Base-by-base conservation (phyloP, 1,140 invertebrate species). In the Zophobas morio region DNA sequence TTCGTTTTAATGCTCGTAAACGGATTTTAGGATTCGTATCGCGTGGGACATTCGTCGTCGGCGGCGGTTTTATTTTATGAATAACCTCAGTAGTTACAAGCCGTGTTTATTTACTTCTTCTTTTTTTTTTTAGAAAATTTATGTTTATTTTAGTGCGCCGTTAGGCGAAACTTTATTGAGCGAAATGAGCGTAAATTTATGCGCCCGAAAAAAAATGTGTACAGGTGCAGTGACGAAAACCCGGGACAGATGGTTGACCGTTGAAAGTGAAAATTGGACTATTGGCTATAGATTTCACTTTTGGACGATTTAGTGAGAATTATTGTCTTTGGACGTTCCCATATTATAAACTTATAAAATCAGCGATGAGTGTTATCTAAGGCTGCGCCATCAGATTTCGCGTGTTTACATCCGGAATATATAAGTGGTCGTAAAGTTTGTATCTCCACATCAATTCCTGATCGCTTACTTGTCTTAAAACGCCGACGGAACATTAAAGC, bases 1-100 rank as follows among this genome's bases (percentile, higher is more conserved):
- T 4, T 51, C n/a, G 49, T 46, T 46, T 46, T 46, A 51, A 51
- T 2, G 49, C 49, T 51, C 49, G 49, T 51, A 51, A 51, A 51
- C 49, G 20, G 3, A 51, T 51, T 51, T 51, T 20, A 20, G n/a
- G n/a, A 51, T 51, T 51, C n/a, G 49, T 20, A 4, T 51, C n/a
- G 49, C 49, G 49, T 51, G 49, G 49, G 49, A 51, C 49, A 51
- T 20, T 51, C 49, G 49, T 2, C 20, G 42, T 46, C 42, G 3
- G 42, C 42, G 3, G 42, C 6, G 42, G 42, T 8, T 46, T 8
- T 51, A 2, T 20, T 2, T 51, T 20, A 20, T 20, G 49, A 51
- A 51, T 51, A 51, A 51, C n/a, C 49, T 46, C 42, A 46, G 8
- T 20, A 20, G 20, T 20, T 20, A 8, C 8, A 8, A 46, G 42